Base-by-base conservation (phyloP, 2,797 vertebrate species). In the Furcifer pardalis region DNA sequence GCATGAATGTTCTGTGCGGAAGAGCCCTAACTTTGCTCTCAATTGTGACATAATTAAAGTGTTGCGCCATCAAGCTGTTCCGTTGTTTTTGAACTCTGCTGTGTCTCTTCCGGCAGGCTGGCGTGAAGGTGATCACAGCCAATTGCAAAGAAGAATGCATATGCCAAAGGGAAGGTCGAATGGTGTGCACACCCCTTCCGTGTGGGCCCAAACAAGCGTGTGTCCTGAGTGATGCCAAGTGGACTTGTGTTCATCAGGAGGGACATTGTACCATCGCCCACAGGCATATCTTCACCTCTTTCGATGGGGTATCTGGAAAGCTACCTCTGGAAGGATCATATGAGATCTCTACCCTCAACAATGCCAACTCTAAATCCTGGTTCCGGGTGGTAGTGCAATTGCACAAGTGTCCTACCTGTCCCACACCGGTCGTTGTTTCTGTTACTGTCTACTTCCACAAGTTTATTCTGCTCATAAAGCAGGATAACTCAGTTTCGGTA, bases 361-460 rank as follows among this genome's bases (percentile, higher is more conserved):
- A 95, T 1, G 90, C 91, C 59, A 27, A 74, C 0, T 56, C 89
- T 8, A 7, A 49, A 23, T 84, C 87, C 74, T 96, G 95, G 96
- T 97, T 96, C 95, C 93, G 93, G 2, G 94, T 96, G 69, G 93
- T 96, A 35, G 94, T 92, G 88, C 94, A 96, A 0, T 78, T 95
- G 77, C 92, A 93, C 44, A 79, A 88, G 56, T 96, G 95, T 88
- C 84, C 32, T 1, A 89, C 77, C 32, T 86, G 88, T 0, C 15
- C 77, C 9, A 66, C 84, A 1, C 72, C 30, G 2, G 21, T 77
- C 4, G 85, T 88, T 2, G 5, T 84, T 23, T 86, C 89, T 1
- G 86, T 89, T 66, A 83, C 86, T 0, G 52, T 96, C 46, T 88
- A 93, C 25, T 93, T 96, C 86, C 93, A 92, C 69, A 90, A 93